A percentile compares a stretch with the other conserved stretches of the same genome.
These are phyloP conservation scores for Lepidochitona cinerea DNA, from an alignment of 2,888 invertebrate genomes.

Conservation along the genomic window DNA sequence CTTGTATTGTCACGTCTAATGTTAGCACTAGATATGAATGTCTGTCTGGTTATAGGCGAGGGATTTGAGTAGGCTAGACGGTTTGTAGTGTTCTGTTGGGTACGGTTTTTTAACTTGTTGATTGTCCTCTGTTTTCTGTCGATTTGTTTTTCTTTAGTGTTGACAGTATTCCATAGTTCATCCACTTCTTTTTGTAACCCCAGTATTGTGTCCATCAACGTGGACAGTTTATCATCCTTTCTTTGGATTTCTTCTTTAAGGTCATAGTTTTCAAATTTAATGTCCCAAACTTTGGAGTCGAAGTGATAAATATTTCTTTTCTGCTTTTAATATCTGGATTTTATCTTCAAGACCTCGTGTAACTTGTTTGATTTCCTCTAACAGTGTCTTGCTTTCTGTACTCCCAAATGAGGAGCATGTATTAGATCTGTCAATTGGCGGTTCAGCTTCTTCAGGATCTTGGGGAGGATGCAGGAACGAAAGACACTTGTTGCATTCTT, in stretches of 20 bases:
- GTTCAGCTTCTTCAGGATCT: background rate
- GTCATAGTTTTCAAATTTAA: too few relatives aligned
- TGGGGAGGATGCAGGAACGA: background rate
- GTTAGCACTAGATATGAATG: too few relatives aligned
- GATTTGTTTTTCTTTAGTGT: background rate
- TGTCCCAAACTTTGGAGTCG: background rate
- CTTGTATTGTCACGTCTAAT: too few relatives aligned
- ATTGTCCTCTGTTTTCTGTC: background rate
- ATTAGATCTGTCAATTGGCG: background rate
- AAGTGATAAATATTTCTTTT: background rate
- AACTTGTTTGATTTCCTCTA: too few relatives aligned
- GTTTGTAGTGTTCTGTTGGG: too few relatives aligned
- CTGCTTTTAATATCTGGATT: background rate
- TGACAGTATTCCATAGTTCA: background rate
- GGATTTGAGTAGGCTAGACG: too few relatives aligned
- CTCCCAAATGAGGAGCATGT: background rate
- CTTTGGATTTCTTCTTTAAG: background rate
- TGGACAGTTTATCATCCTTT: too few relatives aligned
- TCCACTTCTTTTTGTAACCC: background rate
- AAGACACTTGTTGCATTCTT: background rate
- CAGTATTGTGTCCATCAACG: background rate
- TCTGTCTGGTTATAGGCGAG: too few relatives aligned
- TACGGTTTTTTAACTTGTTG: background rate
- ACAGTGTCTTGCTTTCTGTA: too few relatives aligned
- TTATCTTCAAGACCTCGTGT: background rate